Evolutionary conservation across 2,888 invertebrate species (phyloP).

Genomic region (Ectobius pallidus): DNA sequence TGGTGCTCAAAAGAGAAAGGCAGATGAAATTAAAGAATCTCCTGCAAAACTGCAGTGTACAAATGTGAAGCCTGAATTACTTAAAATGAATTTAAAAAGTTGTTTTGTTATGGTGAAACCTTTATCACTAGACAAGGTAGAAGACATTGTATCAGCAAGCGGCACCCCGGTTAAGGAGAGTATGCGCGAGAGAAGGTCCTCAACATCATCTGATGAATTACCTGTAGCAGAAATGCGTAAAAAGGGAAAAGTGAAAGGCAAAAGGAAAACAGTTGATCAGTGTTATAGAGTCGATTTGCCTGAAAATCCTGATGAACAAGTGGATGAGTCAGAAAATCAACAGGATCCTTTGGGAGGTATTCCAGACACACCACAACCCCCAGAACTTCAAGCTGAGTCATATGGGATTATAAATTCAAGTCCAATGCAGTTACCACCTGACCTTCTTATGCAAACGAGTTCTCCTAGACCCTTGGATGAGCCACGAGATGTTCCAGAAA

Average conservation of each 20-base stretch:
- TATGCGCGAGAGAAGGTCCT: neutral
- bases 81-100: neutral
- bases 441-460: neutral
- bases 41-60: neutral
- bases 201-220: neutral
- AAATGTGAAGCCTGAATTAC: neutral
- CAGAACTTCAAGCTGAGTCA: neutral
- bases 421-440: conserved; percentile 1
- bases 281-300: neutral
- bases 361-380: neutral
- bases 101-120: conserved; percentile 21
- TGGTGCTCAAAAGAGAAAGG: conserved; percentile 9
- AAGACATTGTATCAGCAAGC: neutral
- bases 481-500: neutral
- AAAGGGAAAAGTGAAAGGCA: neutral
- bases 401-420: neutral
- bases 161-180: neutral
- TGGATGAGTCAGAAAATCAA: neutral
- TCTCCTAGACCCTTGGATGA: neutral
- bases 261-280: neutral
- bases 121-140: neutral
- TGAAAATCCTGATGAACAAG: neutral
- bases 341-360: conserved; percentile 16
- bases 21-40: neutral
- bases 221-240: neutral